phyloP scores from a whole-genome alignment of 2,797 vertebrate genomes.

The Podargus strigoides region DNA sequence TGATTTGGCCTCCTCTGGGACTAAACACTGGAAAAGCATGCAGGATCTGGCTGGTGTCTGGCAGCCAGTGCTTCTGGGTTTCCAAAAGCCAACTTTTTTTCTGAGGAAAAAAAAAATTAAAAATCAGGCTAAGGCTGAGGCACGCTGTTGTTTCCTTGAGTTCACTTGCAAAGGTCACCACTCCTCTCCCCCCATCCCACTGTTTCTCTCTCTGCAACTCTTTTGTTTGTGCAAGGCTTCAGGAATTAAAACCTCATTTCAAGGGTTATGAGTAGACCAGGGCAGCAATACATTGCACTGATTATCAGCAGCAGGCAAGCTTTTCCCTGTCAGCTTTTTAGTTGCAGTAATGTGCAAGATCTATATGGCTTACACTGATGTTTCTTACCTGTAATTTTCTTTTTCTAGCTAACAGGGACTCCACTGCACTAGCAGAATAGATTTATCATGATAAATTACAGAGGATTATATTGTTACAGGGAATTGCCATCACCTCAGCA shows the following conservation, averaged over 20 bases:
- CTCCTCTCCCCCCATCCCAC: neutral
- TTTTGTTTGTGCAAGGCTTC: conserved; percentile 48
- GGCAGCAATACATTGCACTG: conserved; percentile 5
- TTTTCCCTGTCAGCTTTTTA: neutral
- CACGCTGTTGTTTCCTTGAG: conserved; percentile 17
- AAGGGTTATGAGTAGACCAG: conserved; percentile 31
- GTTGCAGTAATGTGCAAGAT: neutral
- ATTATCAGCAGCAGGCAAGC: conserved; percentile 26
- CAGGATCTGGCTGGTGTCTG: neutral
- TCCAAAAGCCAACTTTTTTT: neutral
- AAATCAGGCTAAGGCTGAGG: neutral
- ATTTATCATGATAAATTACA: neutral
- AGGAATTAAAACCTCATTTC: conserved; percentile 61
- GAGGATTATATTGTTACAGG: conserved; percentile 37
- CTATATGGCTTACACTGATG: neutral
- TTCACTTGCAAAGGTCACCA: conserved; percentile 46
- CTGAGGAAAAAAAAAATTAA: neutral
- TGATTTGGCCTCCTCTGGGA: neutral
- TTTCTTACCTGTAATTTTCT: conserved; percentile 7
- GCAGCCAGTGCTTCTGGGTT: conserved; percentile 10
- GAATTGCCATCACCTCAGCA: conserved; percentile 45
- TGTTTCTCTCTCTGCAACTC: neutral
- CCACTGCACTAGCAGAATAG: neutral
- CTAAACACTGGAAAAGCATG: neutral
- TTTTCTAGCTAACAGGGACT: neutral